phyloP scores from a whole-genome alignment of 2,113 vertebrate species.

The Periophthalmus modestus region DNA sequence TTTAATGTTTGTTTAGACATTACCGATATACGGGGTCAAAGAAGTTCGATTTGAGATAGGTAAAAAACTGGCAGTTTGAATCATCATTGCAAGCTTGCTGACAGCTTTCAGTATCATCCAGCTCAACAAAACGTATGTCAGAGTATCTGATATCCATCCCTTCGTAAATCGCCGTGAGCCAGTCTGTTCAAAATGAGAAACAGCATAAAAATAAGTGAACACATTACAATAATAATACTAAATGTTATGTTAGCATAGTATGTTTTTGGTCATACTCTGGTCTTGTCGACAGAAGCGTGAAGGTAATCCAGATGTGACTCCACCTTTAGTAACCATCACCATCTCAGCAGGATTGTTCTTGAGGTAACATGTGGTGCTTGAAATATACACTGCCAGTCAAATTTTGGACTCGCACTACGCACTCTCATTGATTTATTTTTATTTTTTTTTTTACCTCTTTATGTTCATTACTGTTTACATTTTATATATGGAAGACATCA shows the following conservation, averaged over 20 bases:
- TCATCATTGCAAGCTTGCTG: constrained; percentile 49
- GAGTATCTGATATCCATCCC: constrained; percentile 30
- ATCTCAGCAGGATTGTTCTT: constrained; percentile 43
- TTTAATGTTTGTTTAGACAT: not conserved
- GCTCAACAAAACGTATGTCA: constrained; percentile 32
- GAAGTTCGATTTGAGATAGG: constrained; percentile 31
- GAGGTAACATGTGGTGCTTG: constrained; percentile 37
- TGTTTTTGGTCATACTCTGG: constrained; percentile 13
- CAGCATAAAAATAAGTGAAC: not conserved
- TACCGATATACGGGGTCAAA: not conserved
- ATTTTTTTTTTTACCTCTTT: too few species aligned
- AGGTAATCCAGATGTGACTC: constrained; percentile 53
- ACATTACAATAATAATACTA: not conserved
- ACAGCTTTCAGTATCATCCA: constrained; percentile 25
- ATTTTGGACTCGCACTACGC: too few species aligned
- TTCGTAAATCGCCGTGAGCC: constrained; percentile 14
- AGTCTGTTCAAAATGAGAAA: constrained; percentile 41
- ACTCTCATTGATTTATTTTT: too few species aligned
- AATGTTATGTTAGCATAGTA: not conserved
- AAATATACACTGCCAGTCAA: not conserved
- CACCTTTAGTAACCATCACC: rapidly evolving
- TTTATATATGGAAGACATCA: too few species aligned
- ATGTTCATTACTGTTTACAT: too few species aligned
- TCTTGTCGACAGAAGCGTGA: constrained; percentile 43
- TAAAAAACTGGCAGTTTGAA: constrained; percentile 66